Evolutionary conservation across 2,888 invertebrate genomes (phyloP).

Genomic region (Caenorhabditis sp.): DNA sequence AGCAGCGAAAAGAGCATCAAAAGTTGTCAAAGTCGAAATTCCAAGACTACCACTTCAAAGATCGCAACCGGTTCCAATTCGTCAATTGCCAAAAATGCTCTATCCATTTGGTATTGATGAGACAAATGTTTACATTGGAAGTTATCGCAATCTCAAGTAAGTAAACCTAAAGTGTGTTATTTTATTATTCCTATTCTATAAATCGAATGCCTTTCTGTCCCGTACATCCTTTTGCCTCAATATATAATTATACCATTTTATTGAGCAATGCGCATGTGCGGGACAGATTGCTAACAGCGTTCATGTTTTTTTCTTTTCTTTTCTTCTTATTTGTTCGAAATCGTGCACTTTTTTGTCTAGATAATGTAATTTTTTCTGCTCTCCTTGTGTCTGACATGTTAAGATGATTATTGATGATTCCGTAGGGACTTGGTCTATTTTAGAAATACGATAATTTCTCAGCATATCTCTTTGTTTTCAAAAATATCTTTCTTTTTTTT

Average conservation of each 20-base stretch:
- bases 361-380: neutral
- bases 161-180: neutral
- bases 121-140: neutral
- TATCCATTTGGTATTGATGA: neutral
- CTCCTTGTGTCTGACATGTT: neutral
- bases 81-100: neutral
- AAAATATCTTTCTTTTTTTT: neutral
- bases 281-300: slow-evolving; percentile 24
- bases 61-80: neutral
- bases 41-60: neutral
- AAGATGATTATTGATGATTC: neutral
- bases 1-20: neutral
- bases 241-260: slow-evolving; percentile 5
- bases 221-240: neutral
- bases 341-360: neutral
- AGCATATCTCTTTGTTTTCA: neutral
- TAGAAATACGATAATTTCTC: neutral
- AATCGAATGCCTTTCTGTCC: neutral
- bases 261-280: slow-evolving; percentile 51
- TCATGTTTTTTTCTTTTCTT: neutral
- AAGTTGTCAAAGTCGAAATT: neutral
- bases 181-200: neutral
- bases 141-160: neutral
- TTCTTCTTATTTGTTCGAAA: slow-evolving; percentile 6
- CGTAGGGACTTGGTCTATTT: neutral